phyloP scores from a whole-genome alignment of 2,113 vertebrate species.

The Neolamprologus tretocephalus region DNA sequence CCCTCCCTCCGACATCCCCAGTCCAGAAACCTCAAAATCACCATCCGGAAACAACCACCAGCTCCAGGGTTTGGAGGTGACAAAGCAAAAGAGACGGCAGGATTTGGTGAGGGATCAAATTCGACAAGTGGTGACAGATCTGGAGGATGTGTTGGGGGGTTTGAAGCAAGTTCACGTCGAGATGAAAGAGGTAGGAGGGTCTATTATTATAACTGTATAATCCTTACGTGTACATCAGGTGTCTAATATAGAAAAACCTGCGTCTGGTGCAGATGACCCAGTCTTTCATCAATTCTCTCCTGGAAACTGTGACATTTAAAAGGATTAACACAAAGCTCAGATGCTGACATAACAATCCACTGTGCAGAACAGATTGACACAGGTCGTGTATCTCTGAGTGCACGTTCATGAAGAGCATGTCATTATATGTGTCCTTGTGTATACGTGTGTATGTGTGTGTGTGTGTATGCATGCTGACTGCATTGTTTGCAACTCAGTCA shows the following conservation, averaged over 20 bases:
- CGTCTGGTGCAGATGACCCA: neutral
- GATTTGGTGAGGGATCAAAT: conserved; percentile 69
- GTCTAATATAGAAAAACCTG: neutral
- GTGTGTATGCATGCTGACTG: neutral
- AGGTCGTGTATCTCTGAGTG: neutral
- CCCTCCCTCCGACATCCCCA: neutral
- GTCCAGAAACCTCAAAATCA: neutral
- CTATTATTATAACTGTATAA: conserved; percentile 11
- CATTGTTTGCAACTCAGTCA: conserved; percentile 41
- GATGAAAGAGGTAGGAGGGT: conserved; percentile 74
- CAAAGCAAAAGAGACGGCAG: conserved; percentile 34
- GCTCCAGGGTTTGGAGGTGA: neutral
- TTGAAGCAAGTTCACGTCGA: conserved; percentile 76
- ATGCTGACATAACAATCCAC: neutral
- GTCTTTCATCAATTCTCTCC: neutral
- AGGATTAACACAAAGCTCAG: neutral
- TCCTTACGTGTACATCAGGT: neutral
- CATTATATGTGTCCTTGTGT: neutral
- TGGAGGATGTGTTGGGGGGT: conserved; percentile 74
- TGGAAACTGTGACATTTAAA: conserved; percentile 27
- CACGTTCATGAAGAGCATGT: neutral
- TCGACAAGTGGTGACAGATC: conserved; percentile 70
- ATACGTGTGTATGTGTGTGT: neutral
- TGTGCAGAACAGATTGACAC: neutral
- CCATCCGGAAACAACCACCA: neutral